These are phyloP conservation scores for Drosophila monieri DNA, from an alignment of 2,888 invertebrate species.

Conservation along the genomic window DNA sequence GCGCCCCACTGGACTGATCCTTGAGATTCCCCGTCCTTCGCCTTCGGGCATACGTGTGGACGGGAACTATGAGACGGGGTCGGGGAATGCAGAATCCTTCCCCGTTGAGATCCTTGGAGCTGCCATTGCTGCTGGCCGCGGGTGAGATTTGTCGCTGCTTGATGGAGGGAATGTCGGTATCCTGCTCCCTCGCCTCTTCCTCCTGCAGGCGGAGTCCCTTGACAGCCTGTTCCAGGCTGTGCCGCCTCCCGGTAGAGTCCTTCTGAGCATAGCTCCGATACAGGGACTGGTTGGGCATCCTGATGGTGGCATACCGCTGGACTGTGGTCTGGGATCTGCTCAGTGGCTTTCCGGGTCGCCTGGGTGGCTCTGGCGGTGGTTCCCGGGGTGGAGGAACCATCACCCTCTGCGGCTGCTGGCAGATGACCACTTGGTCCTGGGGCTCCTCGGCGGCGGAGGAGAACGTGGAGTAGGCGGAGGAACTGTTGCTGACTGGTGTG, in stretches of 20 bases:
- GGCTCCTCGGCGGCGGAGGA: constrained; percentile 48
- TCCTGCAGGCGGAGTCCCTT: constrained; percentile 50
- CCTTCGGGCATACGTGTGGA: constrained; percentile 93
- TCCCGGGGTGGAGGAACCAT: constrained; percentile 65
- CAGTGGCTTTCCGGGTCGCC: constrained; percentile 47
- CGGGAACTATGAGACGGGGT: constrained; percentile 93
- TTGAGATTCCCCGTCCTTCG: constrained; percentile 90
- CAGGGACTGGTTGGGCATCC: constrained; percentile 75
- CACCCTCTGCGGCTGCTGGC: constrained; percentile 72
- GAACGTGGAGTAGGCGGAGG: constrained; percentile 67
- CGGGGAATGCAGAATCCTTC: constrained; percentile 91
- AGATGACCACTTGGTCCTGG: constrained; percentile 66
- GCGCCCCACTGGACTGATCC: constrained; percentile 68
- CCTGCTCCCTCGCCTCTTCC: constrained; percentile 7
- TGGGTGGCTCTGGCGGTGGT: constrained; percentile 64
- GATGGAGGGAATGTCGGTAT: neutral
- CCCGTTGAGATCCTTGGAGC: constrained; percentile 85
- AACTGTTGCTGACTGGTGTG: constrained; percentile 54
- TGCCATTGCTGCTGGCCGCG: constrained; percentile 67
- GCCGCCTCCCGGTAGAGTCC: constrained; percentile 20
- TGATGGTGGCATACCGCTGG: constrained; percentile 62
- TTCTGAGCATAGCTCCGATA: constrained; percentile 31
- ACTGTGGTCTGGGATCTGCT: constrained; percentile 64
- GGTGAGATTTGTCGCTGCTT: constrained; percentile 55
- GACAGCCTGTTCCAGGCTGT: constrained; percentile 52